phyloP scores from a whole-genome alignment of 1,140 invertebrate genomes.

The Propsilocerus akamusi region DNA sequence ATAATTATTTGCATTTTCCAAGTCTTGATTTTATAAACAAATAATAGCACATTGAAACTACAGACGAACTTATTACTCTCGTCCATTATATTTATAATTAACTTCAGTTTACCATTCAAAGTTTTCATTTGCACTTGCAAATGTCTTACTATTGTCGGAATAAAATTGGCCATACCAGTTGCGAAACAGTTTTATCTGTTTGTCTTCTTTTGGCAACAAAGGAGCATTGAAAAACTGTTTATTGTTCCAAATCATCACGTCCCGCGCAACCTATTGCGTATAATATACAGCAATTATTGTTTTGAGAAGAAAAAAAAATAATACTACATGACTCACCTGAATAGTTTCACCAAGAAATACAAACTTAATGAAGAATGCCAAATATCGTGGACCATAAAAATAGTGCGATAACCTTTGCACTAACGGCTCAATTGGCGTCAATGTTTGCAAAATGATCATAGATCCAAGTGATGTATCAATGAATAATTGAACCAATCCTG shows the following conservation, averaged over 20 bases:
- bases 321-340: slow-evolving; percentile 36
- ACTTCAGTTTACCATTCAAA: slow-evolving; percentile 9
- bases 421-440: slow-evolving; percentile 63
- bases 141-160: slow-evolving; percentile 48
- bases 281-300: not conserved
- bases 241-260: slow-evolving; percentile 77
- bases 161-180: slow-evolving; percentile 82
- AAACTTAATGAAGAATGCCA: slow-evolving; percentile 44
- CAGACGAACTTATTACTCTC: too few species aligned
- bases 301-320: slow-evolving; percentile 5
- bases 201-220: slow-evolving; percentile 54
- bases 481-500: slow-evolving; percentile 52
- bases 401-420: slow-evolving; percentile 60
- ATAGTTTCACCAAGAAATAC: slow-evolving; percentile 49
- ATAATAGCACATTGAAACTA: too few species aligned
- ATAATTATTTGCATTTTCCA: too few species aligned
- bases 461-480: slow-evolving; percentile 41
- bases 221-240: slow-evolving; percentile 58
- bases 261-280: slow-evolving; percentile 51
- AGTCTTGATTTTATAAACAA: too few species aligned
- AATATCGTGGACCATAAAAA: slow-evolving; percentile 39
- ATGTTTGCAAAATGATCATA: slow-evolving; percentile 52
- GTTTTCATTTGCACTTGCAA: slow-evolving; percentile 21
- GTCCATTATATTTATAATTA: too few species aligned
- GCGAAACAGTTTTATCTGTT: slow-evolving; percentile 46